A percentile compares a stretch with the other conserved stretches of the same genome.
These are phyloP conservation scores for Epizoanthus illoricatus DNA, from an alignment of 92 coral and sea anemone genomes.

Conservation along the genomic window DNA sequence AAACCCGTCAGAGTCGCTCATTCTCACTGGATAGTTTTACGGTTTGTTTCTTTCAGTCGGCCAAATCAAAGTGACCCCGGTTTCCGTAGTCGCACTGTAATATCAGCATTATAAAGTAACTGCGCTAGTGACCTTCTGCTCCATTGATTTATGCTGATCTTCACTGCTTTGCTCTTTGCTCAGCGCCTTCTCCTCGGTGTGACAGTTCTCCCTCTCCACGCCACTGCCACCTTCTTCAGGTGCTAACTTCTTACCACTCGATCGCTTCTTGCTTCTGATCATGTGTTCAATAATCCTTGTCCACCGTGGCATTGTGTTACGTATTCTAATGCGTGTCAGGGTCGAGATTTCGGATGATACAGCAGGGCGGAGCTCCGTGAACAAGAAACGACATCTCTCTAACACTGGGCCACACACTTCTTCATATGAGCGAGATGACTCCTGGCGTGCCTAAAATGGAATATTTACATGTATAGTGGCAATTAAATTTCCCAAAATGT, in stretches of 20 bases:
- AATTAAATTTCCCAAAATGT: background rate
- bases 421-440: conserved; percentile 95
- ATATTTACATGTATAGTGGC: background rate
- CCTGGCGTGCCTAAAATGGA: conserved; percentile 82
- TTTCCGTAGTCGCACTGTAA: too few species aligned
- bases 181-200: conserved; percentile 49
- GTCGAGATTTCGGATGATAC: conserved; percentile 89
- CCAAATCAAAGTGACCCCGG: too few species aligned
- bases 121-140: conserved; percentile 40
- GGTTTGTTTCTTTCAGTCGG: too few species aligned
- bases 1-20: too few species aligned
- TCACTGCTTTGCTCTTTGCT: conserved; percentile 59
- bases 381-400: conserved; percentile 88
- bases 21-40: too few species aligned
- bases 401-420: conserved; percentile 95
- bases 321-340: conserved; percentile 73
- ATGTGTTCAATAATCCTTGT: conserved; percentile 72
- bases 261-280: conserved; percentile 67
- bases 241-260: conserved; percentile 45
- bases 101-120: background rate
- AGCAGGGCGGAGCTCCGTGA: conserved; percentile 91
- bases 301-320: conserved; percentile 88
- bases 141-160: conserved; percentile 41
- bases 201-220: conserved; percentile 33
- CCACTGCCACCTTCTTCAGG: conserved; percentile 61